A percentile compares a stretch with the other conserved stretches of the same genome.
Conservation (phyloP, 2,888 invertebrate genomes). For the Lasioglossum calceatum region DNA sequence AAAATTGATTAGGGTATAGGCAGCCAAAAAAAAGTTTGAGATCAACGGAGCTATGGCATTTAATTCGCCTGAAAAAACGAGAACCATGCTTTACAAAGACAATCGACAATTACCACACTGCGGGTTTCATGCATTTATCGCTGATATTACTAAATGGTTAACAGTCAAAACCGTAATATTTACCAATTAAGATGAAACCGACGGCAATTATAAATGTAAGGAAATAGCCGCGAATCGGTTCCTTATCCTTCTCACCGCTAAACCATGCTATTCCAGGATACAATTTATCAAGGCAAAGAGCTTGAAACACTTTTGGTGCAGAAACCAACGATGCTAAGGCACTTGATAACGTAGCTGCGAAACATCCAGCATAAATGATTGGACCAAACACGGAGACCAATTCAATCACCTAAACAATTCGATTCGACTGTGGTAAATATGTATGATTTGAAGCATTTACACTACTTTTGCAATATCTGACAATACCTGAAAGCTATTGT, state of each 20-base stretch:
- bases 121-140: no score
- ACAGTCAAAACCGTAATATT: conserved; percentile 70
- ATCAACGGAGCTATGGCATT: conserved; percentile 96
- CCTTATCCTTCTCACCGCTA: conserved; percentile 93
- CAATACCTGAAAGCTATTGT: conserved; percentile 92
- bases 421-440: background rate
- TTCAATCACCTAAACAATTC: conserved; percentile 89
- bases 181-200: conserved; percentile 94
- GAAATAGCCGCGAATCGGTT: conserved; percentile 95
- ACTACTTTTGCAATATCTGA: background rate
- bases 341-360: conserved; percentile 98
- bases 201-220: conserved; percentile 96
- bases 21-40: conserved; percentile 97
- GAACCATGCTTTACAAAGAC: background rate
- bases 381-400: conserved; percentile 94
- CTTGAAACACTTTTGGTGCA: conserved; percentile 97
- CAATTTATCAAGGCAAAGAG: conserved; percentile 96
- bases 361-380: conserved; percentile 97
- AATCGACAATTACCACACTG: background rate
- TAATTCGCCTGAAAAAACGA: conserved; percentile 88
- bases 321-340: conserved; percentile 98
- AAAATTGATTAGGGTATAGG: conserved; percentile 97
- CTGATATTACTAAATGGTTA: background rate
- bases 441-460: background rate
- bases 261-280: conserved; percentile 97